phyloP scores from a whole-genome alignment of 2,888 invertebrate species.

The Rhagophthalmus giganteus region DNA sequence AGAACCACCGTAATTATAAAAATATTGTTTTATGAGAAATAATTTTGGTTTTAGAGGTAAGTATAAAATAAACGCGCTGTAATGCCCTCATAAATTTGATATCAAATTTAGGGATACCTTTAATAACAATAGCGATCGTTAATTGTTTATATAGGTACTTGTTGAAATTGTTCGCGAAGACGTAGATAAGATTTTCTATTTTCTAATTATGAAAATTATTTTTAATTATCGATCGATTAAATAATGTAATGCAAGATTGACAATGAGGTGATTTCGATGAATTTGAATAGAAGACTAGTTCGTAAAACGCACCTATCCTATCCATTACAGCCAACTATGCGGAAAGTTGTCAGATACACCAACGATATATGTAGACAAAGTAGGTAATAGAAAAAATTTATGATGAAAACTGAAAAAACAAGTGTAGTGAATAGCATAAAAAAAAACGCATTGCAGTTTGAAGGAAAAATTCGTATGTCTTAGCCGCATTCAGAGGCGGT shows the following conservation, averaged over 20 bases:
- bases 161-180: too few relatives aligned
- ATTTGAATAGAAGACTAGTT: conserved; percentile 10
- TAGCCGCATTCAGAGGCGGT: conserved; percentile 13
- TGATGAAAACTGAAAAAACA: conserved; percentile 18
- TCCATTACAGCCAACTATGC: conserved; percentile 11
- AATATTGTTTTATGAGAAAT: too few relatives aligned
- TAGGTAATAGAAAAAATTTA: conserved; percentile 18
- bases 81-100: too few relatives aligned
- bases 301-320: conserved; percentile 7
- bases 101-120: too few relatives aligned
- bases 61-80: too few relatives aligned
- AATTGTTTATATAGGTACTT: too few relatives aligned
- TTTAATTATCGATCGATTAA: too few relatives aligned
- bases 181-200: too few relatives aligned
- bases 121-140: too few relatives aligned
- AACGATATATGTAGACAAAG: conserved; percentile 16
- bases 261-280: conserved; percentile 1
- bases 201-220: too few relatives aligned
- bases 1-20: too few relatives aligned
- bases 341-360: conserved; percentile 6
- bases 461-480: conserved; percentile 13
- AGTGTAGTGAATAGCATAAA: conserved; percentile 17
- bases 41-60: too few relatives aligned
- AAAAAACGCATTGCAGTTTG: conserved; percentile 14
- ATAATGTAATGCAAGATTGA: not conserved